Percentiles rank a stretch among this genome's conserved stretches.
phyloP scores from a whole-genome alignment of 2,113 vertebrate species.

The Alligator mississippiensis region DNA sequence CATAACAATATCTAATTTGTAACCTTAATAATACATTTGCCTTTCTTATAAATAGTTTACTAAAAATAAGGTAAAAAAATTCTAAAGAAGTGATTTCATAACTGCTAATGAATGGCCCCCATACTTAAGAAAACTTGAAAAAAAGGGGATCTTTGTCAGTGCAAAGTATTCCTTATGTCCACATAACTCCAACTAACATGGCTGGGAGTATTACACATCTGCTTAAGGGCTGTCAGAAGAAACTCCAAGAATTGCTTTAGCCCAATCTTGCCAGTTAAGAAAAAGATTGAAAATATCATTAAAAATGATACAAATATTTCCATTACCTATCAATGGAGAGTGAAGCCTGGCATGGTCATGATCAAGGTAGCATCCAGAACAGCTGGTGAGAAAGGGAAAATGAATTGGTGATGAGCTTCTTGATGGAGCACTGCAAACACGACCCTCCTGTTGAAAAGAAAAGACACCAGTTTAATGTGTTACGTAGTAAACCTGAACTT shows the following conservation, averaged over 20 bases:
- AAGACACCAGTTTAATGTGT: background rate
- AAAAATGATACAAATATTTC: background rate
- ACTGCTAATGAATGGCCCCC: background rate
- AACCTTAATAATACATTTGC: background rate
- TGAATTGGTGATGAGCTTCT: conserved; percentile 10
- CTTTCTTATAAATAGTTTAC: background rate
- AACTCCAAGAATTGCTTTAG: background rate
- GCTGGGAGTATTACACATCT: background rate
- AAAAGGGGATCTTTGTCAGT: background rate
- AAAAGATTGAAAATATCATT: background rate
- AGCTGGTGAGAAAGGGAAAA: conserved; percentile 21
- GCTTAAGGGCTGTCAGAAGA: background rate
- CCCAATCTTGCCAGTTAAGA: background rate
- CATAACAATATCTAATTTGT: background rate
- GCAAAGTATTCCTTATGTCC: background rate
- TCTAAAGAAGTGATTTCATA: background rate
- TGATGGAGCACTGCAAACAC: background rate
- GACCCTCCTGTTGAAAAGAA: conserved; percentile 30
- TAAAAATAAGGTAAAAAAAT: background rate
- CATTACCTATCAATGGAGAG: conserved; percentile 49
- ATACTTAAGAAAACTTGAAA: background rate
- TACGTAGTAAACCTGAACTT: background rate
- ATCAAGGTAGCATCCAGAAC: background rate
- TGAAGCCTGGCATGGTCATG: background rate
- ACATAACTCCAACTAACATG: background rate